Conservation (phyloP, 2,797 vertebrate genomes). For the Ceryle rudis region DNA sequence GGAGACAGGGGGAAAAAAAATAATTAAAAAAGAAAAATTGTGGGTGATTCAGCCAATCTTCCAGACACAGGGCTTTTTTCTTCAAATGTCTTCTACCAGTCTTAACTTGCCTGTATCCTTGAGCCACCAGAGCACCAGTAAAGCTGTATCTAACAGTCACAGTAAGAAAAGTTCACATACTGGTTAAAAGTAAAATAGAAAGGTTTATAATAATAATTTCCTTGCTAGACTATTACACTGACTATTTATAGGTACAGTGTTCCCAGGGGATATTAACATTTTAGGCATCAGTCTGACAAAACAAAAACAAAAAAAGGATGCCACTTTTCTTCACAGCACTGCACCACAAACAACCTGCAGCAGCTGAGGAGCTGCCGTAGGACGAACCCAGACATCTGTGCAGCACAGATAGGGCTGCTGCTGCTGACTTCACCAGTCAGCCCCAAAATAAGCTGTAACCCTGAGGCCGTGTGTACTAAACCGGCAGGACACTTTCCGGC, state of each 20-base stretch:
- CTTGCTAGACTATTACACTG: neutral
- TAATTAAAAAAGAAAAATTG: accelerated
- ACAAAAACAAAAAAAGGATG: neutral
- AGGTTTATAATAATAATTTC: neutral
- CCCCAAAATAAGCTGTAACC: neutral
- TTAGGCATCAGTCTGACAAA: neutral
- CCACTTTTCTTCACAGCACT: neutral
- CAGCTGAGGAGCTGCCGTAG: neutral
- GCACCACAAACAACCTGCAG: neutral
- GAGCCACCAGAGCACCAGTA: neutral
- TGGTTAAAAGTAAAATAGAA: neutral
- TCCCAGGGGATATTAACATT: neutral
- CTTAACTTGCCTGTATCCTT: neutral
- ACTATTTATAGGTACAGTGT: neutral
- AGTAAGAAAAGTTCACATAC: neutral
- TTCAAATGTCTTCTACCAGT: neutral
- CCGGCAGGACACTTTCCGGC: neutral
- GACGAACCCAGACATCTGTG: neutral
- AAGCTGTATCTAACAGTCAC: neutral
- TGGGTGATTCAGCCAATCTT: neutral
- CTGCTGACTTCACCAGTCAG: neutral
- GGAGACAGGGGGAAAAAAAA: neutral
- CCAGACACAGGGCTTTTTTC: neutral
- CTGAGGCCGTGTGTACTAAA: neutral
- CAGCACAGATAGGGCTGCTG: neutral